Percentiles rank a stretch among this genome's conserved stretches.
phyloP scores from a whole-genome alignment of 2,797 vertebrate species.

The Lutjanus campechanus region DNA sequence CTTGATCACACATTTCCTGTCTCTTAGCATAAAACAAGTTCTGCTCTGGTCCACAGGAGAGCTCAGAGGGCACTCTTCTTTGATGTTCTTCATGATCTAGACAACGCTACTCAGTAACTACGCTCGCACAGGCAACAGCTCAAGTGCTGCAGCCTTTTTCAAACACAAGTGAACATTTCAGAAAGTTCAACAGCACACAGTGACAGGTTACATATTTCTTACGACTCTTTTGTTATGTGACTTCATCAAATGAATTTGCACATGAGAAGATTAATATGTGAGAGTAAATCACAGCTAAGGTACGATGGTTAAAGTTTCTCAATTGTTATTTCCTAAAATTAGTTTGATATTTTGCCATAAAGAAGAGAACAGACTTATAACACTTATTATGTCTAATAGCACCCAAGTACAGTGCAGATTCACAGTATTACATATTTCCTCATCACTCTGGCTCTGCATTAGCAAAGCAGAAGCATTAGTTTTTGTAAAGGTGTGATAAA shows the following conservation, averaged over 20 bases:
- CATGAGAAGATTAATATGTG: not conserved
- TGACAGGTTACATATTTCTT: constrained; percentile 5
- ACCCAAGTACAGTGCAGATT: not conserved
- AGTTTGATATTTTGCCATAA: constrained; percentile 5
- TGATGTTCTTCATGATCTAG: constrained; percentile 31
- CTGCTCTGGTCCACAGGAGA: constrained; percentile 33
- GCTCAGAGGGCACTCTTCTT: constrained; percentile 41
- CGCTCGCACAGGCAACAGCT: constrained; percentile 11
- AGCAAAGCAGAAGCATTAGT: not conserved
- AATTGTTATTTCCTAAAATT: not conserved
- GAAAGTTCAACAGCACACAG: constrained; percentile 11
- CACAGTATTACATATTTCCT: not conserved
- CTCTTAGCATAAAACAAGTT: constrained; percentile 38
- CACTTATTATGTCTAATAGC: not conserved
- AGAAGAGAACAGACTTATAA: not conserved
- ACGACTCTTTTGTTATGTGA: not conserved
- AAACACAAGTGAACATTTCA: constrained; percentile 4
- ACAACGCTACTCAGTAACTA: constrained; percentile 28
- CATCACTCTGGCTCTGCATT: not conserved
- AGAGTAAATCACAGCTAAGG: constrained; percentile 16
- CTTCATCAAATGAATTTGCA: not conserved
- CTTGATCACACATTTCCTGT: constrained; percentile 50
- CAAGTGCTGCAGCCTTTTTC: not conserved
- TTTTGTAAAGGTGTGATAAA: not conserved
- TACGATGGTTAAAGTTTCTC: not conserved